phyloP scores from a whole-genome alignment of 2,888 invertebrate species.

The Lysandra bellargus region DNA sequence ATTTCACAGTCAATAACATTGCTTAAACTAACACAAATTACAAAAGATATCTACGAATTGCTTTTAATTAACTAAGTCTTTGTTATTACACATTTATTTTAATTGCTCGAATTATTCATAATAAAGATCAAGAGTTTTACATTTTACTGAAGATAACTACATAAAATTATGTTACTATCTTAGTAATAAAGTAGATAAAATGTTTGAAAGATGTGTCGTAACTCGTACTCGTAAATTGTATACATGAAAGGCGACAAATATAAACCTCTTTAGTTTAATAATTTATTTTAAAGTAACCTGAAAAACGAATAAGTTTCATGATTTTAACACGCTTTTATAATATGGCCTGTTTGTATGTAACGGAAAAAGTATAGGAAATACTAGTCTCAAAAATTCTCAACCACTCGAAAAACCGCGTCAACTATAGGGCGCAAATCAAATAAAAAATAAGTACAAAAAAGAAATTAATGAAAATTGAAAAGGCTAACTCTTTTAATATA shows the following conservation, averaged over 20 bases:
- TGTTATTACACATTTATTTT: not conserved
- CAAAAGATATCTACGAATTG: not conserved
- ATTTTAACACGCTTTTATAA: too few species aligned
- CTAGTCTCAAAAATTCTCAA: too few species aligned
- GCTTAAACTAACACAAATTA: not conserved
- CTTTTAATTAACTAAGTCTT: not conserved
- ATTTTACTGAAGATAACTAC: not conserved
- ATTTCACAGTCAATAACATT: not conserved
- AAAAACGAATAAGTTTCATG: too few species aligned
- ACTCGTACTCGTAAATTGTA: not conserved
- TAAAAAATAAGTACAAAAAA: not conserved
- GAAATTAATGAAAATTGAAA: not conserved
- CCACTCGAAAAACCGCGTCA: too few species aligned
- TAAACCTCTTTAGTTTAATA: not conserved
- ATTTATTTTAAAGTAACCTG: not conserved
- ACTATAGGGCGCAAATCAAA: too few species aligned
- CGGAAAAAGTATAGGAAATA: too few species aligned
- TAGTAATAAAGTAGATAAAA: not conserved
- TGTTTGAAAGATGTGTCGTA: not conserved
- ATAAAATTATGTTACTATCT: not conserved
- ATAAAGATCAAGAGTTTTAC: not conserved
- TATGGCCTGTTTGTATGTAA: too few species aligned
- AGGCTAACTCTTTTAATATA: not conserved
- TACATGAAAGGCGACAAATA: conserved; percentile 3
- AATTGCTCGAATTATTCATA: not conserved